phyloP scores from a whole-genome alignment of 2,888 invertebrate species.

The Xanthia icteritia region DNA sequence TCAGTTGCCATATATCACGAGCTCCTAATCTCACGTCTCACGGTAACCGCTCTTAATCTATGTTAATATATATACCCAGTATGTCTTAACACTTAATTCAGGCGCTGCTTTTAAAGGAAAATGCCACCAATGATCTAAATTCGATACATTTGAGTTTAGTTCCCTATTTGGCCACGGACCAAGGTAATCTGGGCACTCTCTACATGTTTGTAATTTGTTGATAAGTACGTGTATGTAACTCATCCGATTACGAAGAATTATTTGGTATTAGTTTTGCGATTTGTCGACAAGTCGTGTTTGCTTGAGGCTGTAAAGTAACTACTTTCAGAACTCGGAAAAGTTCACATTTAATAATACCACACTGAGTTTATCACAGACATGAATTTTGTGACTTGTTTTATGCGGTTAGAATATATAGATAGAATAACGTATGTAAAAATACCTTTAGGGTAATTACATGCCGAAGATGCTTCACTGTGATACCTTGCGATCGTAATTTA shows the following conservation, averaged over 20 bases:
- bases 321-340: background rate
- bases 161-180: conserved; percentile 18
- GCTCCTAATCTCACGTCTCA: conserved; percentile 35
- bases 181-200: conserved; percentile 1
- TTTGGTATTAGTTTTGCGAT: conserved; percentile 33
- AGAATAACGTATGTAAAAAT: no score
- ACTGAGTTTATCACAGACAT: background rate
- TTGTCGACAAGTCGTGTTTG: conserved; percentile 10
- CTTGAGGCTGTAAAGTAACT: background rate
- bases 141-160: conserved; percentile 10
- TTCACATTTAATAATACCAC: no score
- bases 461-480: background rate
- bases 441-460: background rate
- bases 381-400: background rate
- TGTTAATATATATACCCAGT: conserved; percentile 22
- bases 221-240: conserved; percentile 36
- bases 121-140: background rate
- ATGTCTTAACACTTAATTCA: conserved; percentile 8
- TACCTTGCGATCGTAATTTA: background rate
- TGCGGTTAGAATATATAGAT: no score
- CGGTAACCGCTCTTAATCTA: conserved; percentile 37
- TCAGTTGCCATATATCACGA: conserved; percentile 11
- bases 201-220: conserved; percentile 32
- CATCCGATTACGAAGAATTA: conserved; percentile 16
- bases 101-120: background rate